Evolutionary conservation across 2,888 invertebrate species (phyloP).

Genomic region (Synanthedon myopaeformis): DNA sequence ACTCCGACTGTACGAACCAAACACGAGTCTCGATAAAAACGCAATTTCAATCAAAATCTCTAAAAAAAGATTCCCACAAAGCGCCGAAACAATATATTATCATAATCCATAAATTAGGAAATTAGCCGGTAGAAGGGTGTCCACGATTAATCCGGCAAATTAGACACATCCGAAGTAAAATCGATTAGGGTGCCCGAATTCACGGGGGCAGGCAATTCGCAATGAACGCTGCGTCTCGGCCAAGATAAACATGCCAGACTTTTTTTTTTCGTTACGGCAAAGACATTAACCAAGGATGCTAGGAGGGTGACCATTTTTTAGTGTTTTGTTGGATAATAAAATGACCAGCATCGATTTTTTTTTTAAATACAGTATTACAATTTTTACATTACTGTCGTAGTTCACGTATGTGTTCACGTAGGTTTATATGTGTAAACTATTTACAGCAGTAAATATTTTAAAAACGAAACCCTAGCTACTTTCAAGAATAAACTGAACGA

Average conservation of each 20-base stretch:
- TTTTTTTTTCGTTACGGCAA: constrained; percentile 55
- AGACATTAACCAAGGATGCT: constrained; percentile 69
- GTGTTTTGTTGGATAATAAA: neutral
- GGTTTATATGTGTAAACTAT: too few species aligned
- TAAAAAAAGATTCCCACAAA: neutral
- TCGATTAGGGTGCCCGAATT: constrained; percentile 53
- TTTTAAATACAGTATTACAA: too few species aligned
- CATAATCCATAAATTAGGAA: constrained; percentile 55
- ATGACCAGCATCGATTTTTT: too few species aligned
- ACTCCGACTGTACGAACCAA: too few species aligned
- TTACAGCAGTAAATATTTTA: too few species aligned
- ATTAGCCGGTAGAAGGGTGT: constrained; percentile 62
- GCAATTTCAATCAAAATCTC: neutral
- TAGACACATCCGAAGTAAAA: constrained; percentile 60
- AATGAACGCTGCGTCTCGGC: constrained; percentile 39
- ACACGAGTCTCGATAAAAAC: too few species aligned
- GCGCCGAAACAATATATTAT: constrained; percentile 23
- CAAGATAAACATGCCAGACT: constrained; percentile 68
- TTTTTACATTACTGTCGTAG: too few species aligned
- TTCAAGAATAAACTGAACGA: too few species aligned
- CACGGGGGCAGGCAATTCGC: constrained; percentile 40
- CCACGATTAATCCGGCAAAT: constrained; percentile 66
- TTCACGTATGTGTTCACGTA: too few species aligned
- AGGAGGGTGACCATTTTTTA: constrained; percentile 25
- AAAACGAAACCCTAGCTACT: too few species aligned